Evolutionary conservation across 2,113 vertebrate species (phyloP), one percentile per base, ranked within the genome.

Genomic region (Thamnaconus septentrionalis): DNA sequence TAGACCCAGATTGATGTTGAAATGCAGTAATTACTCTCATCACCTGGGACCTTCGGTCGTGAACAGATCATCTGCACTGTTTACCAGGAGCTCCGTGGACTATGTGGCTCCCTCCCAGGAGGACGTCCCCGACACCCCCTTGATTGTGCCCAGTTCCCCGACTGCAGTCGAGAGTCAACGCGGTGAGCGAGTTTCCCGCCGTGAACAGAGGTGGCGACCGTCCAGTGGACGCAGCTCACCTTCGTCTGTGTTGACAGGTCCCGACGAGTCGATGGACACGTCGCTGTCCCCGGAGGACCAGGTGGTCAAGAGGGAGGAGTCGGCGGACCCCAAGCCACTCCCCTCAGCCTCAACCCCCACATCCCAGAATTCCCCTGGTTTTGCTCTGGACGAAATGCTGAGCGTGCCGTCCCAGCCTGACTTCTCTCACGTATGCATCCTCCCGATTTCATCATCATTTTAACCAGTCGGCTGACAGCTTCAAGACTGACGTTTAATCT

Each of bases 141-240:
- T 95, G 56, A 94, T 96, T 0, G 75, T 96, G 10, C 94, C 96
- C 53, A 94, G 87, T 88, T 96, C 94, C n/a, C 96, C 97, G 5
- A 97, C 96, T 4, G 95, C 85, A 10, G 79, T 88, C 62, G 91
- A 92, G 65, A 83, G 78, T 55, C 73, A 77, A 71, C 82, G 80
- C 79, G 92, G 95, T 96, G 85, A 49, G 18, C 0, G 9, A 31
- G 18, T 4, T 41, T 7, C 3, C 56, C 10, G 1, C 46, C 11
- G 41, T 5, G 8, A 5, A 3, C 5, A 40, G 3, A 7, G 31
- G 8, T 55, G 41, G 4, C 7, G 8, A 0, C 18, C 40, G 40
- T 41, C 39, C 39, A 41, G 53, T 8, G 8, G 4, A 41, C 10
- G 7, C 39, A 41, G 40, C n/a, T n/a, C 53, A 42, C 4, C 41